Conservation (phyloP, 2,888 invertebrate species). For the Therioaphis trifolii region DNA sequence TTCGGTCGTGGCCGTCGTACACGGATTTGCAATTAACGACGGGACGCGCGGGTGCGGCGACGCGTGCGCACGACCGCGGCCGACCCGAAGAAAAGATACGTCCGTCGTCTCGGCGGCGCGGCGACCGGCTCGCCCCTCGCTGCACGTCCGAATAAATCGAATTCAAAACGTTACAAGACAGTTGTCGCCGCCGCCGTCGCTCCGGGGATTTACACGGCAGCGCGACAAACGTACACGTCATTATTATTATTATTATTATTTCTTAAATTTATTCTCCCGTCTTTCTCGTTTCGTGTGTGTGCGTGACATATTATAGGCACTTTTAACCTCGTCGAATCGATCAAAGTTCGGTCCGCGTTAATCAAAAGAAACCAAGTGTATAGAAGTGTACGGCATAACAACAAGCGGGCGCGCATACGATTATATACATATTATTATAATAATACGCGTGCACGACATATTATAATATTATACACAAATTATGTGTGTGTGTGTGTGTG, state of each 20-base stretch:
- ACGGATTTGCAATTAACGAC: slow-evolving; percentile 61
- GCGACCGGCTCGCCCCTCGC: neutral
- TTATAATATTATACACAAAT: no score
- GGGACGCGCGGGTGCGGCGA: neutral
- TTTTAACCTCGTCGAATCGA: neutral
- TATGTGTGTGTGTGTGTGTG: no score
- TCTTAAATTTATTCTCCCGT: neutral
- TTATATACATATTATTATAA: neutral
- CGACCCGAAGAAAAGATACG: slow-evolving; percentile 8
- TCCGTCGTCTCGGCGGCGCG: neutral
- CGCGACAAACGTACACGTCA: no score
- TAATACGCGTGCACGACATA: neutral
- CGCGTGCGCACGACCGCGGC: neutral
- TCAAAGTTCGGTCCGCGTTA: neutral
- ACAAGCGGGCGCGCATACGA: neutral
- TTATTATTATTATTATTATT: no score
- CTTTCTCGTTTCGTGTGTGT: neutral
- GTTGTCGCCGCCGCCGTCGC: neutral
- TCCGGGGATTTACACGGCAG: neutral
- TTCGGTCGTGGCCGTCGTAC: slow-evolving; percentile 40
- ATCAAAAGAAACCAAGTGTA: neutral
- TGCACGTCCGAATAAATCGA: slow-evolving; percentile 15
- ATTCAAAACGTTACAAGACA: slow-evolving; percentile 51
- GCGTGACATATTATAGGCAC: neutral
- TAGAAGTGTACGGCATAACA: neutral